Base-by-base conservation (phyloP, 2,113 vertebrate species). In the Phasianus colchicus region DNA sequence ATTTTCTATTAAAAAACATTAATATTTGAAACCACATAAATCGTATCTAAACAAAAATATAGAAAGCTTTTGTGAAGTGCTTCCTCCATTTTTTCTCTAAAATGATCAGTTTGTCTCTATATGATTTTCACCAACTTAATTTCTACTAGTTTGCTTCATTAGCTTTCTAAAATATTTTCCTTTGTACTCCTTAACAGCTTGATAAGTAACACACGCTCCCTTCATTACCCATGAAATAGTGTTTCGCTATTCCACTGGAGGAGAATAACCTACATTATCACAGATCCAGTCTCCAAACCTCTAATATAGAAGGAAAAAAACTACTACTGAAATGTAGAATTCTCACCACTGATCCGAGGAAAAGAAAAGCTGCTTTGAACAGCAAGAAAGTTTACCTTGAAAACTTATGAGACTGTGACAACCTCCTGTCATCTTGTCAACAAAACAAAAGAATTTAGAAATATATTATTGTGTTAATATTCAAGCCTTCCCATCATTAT, bases 391-490 rank as follows among this genome's bases (percentile, higher is more conserved):
- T 10, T 48, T 24, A 40, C 34, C 55, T 15, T 30, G 36, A 60
- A n/a, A 57, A 38, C 58, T 50, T 20, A 30, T 25, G 40, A 88
- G 25, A 60, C 5, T 29, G 16, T 17, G 21, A 48, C 11, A 48
- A 48, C 22, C 47, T 47, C 47, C 21, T 9, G 47, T 48, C 47
- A 48, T 9, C 90, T 32, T 57, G 36, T 10, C 30, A 18, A 40
- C 0, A 0, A 75, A 58, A n/a, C 2, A n/a, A 90, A 25, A 63
- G 21, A 30, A 45, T 60, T 15, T 1, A 20, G 48, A 38, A 38
- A 72, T 30, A 19, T 4, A 14, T 43, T 13, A 6, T 10, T 21
- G 16, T 5, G 13, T 66, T 40, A 48, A 19, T 2, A 1, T 16
- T 50, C 8, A 27, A 27, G 6, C 21, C 24, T 57, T 43, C 29